Conservation (phyloP, 2,113 vertebrate genomes). For the Phyllostomus hastatus region DNA sequence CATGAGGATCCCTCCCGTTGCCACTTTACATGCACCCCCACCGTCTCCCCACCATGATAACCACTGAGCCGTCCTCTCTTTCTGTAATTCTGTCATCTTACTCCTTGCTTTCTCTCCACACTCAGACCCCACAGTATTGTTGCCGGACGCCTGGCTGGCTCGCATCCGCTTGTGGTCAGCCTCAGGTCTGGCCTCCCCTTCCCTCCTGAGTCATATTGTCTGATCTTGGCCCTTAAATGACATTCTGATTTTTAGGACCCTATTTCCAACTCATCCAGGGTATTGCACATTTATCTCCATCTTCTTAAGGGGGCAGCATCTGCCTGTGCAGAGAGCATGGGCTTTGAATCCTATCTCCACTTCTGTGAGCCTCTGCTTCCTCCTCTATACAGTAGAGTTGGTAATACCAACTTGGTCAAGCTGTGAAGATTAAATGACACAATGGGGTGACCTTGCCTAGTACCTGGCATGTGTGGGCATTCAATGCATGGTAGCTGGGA, state of each 20-base stretch:
- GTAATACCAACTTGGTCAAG: neutral
- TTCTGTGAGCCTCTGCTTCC: neutral
- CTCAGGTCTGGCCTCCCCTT: neutral
- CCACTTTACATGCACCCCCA: neutral
- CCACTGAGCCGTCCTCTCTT: neutral
- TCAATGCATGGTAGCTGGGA: neutral
- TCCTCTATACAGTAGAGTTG: neutral
- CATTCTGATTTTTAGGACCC: neutral
- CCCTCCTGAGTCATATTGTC: neutral
- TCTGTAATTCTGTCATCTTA: neutral
- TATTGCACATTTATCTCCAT: neutral
- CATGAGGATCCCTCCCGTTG: rapidly evolving
- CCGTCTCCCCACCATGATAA: neutral
- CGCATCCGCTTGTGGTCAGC: neutral
- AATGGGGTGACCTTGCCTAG: neutral
- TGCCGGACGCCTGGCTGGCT: neutral
- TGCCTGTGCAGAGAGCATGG: neutral
- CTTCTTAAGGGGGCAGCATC: neutral
- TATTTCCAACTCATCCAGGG: neutral
- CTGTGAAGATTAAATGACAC: neutral
- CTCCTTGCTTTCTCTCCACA: neutral
- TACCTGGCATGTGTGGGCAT: neutral
- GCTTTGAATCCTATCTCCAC: neutral
- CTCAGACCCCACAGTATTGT: neutral
- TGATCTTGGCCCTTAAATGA: neutral